Evolutionary conservation across 2,888 invertebrate species (phyloP).

Genomic region (Xestia sexstrigata): DNA sequence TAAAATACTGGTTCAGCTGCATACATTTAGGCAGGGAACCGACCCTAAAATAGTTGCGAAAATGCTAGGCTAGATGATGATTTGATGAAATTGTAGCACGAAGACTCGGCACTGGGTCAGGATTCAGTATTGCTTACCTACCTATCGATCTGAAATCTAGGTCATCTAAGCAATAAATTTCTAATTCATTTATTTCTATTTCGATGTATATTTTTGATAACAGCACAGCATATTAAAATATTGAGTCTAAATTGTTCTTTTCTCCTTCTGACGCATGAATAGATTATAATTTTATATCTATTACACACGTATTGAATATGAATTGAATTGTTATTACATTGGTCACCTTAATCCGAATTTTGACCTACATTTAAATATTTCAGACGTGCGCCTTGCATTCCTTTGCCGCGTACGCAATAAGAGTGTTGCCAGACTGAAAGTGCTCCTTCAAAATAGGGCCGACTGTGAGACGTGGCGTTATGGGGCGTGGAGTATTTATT

Average conservation of each 20-base stretch:
- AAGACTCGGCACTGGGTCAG: background rate
- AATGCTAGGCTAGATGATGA: background rate
- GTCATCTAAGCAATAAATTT: background rate
- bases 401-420: constrained; percentile 45
- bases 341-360: constrained; percentile 65
- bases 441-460: constrained; percentile 1
- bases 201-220: background rate
- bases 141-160: background rate
- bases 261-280: constrained; percentile 8
- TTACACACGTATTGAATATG: constrained; percentile 37
- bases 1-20: background rate
- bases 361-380: constrained; percentile 68
- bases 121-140: background rate
- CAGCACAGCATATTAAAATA: background rate
- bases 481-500: too few relatives aligned
- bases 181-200: background rate
- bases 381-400: constrained; percentile 56
- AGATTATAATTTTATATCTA: constrained; percentile 26
- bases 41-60: background rate
- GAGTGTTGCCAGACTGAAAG: constrained; percentile 37
- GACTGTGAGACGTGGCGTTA: background rate
- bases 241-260: constrained; percentile 9
- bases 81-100: background rate
- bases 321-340: constrained; percentile 59
- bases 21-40: background rate